Percentiles rank a stretch among this genome's conserved stretches.
phyloP scores from a whole-genome alignment of 2,888 invertebrate species.

The Caenorhabditis japonica region DNA sequence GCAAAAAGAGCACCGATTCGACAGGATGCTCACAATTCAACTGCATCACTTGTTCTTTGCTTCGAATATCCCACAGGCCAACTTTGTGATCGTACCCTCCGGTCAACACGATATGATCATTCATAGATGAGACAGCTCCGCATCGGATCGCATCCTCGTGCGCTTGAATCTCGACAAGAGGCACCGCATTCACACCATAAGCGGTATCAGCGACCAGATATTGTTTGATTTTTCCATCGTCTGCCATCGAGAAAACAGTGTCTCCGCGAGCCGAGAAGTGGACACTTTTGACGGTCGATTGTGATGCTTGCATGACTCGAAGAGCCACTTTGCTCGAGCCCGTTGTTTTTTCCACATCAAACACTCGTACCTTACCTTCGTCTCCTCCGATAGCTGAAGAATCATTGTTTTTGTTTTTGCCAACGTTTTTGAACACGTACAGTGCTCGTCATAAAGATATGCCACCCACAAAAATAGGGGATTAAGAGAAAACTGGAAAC shows the following conservation, averaged over 20 bases:
- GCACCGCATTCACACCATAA: conserved; percentile 52
- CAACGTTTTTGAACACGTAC: too few relatives aligned
- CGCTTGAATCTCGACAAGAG: conserved; percentile 58
- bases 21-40: conserved; percentile 91
- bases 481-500: too few relatives aligned
- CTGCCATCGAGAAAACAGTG: conserved; percentile 66
- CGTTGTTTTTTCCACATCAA: conserved; percentile 84
- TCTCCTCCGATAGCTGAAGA: conserved; percentile 86
- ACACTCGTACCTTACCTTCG: conserved; percentile 88
- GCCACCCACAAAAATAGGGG: too few relatives aligned
- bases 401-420: too few relatives aligned
- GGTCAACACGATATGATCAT: conserved; percentile 67
- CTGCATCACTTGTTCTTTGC: conserved; percentile 45
- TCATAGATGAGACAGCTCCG: conserved; percentile 60
- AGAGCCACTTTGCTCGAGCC: conserved; percentile 81
- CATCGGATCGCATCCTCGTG: conserved; percentile 72
- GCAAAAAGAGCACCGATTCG: conserved; percentile 89
- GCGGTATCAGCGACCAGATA: conserved; percentile 66
- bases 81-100: conserved; percentile 80
- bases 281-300: conserved; percentile 44
- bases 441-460: too few relatives aligned
- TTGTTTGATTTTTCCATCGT: conserved; percentile 72
- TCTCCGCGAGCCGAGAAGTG: conserved; percentile 55
- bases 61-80: conserved; percentile 85
- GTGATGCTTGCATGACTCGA: conserved; percentile 56